phyloP scores from a whole-genome alignment of 2,113 vertebrate species.

The Passer montanus region DNA sequence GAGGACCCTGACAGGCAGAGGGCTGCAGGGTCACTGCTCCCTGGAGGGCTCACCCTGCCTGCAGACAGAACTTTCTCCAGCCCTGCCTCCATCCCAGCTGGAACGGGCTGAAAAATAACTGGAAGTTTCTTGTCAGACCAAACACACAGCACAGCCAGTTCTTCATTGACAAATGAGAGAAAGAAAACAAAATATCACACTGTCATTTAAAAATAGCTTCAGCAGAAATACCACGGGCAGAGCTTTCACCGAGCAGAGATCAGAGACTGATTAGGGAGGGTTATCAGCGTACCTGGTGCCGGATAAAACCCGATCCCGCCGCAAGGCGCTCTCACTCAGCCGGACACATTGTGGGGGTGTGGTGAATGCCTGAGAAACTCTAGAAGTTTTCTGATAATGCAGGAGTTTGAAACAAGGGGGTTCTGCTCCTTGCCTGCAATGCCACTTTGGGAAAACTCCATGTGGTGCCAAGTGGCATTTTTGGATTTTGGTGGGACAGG shows the following conservation, averaged over 20 bases:
- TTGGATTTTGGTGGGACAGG: neutral
- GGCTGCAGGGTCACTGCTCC: neutral
- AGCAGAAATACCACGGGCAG: neutral
- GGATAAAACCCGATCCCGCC: neutral
- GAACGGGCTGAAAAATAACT: conserved; percentile 17
- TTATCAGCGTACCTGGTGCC: conserved; percentile 4
- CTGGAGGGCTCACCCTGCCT: neutral
- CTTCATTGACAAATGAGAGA: neutral
- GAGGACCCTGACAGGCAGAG: neutral
- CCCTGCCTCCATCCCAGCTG: conserved; percentile 26
- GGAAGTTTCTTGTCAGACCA: conserved; percentile 30
- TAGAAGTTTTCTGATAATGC: neutral
- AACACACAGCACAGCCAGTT: neutral
- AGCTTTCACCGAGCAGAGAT: neutral
- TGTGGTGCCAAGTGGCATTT: neutral
- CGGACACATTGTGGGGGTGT: neutral
- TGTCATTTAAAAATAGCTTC: conserved; percentile 48
- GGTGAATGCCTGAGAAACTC: neutral
- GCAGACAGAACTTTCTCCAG: neutral
- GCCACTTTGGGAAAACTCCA: neutral
- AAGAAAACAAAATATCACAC: conserved; percentile 33
- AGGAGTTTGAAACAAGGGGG: neutral
- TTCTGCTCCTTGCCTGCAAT: neutral
- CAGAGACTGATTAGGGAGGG: neutral
- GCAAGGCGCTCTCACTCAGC: neutral